A percentile compares a stretch with the other conserved stretches of the same genome.
phyloP scores from a whole-genome alignment of 37 sponge, comb jelly and placozoan species.

The Hormiphora californensis region DNA sequence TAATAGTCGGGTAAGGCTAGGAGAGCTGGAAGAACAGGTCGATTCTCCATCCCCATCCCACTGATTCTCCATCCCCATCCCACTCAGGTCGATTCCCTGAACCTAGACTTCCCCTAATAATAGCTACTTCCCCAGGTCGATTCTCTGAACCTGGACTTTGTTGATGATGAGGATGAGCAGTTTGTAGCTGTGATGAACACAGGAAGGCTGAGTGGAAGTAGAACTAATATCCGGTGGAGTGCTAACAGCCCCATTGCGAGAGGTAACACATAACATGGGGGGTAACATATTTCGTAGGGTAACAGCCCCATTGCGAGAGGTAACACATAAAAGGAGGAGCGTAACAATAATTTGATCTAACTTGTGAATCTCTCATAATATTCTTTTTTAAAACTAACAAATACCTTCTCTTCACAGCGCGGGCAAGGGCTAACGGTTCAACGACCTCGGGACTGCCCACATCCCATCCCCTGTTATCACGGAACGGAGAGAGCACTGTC shows the following conservation, averaged over 20 bases:
- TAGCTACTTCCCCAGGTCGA: background rate
- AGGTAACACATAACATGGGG: background rate
- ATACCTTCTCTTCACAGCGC: background rate
- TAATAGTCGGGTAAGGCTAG: too few species aligned
- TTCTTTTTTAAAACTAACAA: background rate
- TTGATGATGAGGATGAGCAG: slow-evolving; percentile 23
- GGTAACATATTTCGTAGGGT: too few species aligned
- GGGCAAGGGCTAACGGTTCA: slow-evolving; percentile 1
- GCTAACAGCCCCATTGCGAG: background rate
- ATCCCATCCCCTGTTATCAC: background rate
- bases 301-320: background rate
- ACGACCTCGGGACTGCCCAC: slow-evolving; percentile 18
- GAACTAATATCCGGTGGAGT: background rate
- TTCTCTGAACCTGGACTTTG: background rate
- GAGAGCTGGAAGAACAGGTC: too few species aligned
- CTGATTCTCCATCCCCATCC: background rate
- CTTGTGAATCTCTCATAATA: background rate
- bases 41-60: too few species aligned
- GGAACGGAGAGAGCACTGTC: slow-evolving; percentile 16
- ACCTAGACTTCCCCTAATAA: background rate
- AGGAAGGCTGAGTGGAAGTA: background rate
- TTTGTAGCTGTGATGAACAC: slow-evolving; percentile 40
- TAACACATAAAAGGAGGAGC: too few species aligned
- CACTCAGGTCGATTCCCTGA: background rate
- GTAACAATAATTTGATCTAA: background rate